Percentiles rank a stretch among this genome's conserved stretches.
These are phyloP conservation scores for Ceyx erithaca DNA, from an alignment of 2,797 vertebrate species.

Conservation along the genomic window DNA sequence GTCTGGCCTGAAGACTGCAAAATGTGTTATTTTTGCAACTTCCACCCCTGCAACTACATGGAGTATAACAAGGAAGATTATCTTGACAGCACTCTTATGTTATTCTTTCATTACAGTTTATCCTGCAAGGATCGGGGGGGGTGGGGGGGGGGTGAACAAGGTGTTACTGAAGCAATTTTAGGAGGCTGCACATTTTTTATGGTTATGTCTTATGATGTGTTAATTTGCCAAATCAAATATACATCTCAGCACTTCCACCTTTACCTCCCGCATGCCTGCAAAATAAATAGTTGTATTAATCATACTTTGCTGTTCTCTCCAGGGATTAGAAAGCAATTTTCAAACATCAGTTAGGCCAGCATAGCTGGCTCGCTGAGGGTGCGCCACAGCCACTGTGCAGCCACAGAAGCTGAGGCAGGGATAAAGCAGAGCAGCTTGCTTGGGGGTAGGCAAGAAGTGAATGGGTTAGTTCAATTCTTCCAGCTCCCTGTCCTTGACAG, in stretches of 20 bases:
- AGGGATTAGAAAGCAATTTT: slow-evolving; percentile 39
- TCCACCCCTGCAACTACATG: not conserved
- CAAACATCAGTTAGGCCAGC: not conserved
- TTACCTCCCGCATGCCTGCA: slow-evolving; percentile 57
- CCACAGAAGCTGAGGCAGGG: not conserved
- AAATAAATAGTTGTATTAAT: slow-evolving; percentile 72
- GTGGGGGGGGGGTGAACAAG: too few relatives aligned
- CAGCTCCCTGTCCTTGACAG: not conserved
- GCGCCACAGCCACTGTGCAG: fast-evolving
- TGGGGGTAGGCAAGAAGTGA: fast-evolving
- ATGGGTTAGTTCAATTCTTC: not conserved
- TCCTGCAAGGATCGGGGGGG: not conserved
- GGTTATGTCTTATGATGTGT: slow-evolving; percentile 66
- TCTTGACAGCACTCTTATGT: slow-evolving; percentile 44
- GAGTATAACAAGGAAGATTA: slow-evolving; percentile 31
- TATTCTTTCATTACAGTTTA: slow-evolving; percentile 53
- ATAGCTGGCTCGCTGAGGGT: not conserved
- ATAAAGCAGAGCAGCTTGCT: not conserved
- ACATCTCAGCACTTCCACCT: slow-evolving; percentile 64
- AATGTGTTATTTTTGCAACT: slow-evolving; percentile 30
- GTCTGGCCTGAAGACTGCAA: not conserved
- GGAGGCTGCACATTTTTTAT: slow-evolving; percentile 54
- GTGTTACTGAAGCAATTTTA: slow-evolving; percentile 7
- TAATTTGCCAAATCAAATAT: slow-evolving; percentile 75
- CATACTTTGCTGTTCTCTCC: not conserved